A percentile compares a stretch with the other conserved stretches of the same genome.
phyloP scores from a whole-genome alignment of 37 sponge, comb jelly and placozoan species.

The Tethya wilhelma region DNA sequence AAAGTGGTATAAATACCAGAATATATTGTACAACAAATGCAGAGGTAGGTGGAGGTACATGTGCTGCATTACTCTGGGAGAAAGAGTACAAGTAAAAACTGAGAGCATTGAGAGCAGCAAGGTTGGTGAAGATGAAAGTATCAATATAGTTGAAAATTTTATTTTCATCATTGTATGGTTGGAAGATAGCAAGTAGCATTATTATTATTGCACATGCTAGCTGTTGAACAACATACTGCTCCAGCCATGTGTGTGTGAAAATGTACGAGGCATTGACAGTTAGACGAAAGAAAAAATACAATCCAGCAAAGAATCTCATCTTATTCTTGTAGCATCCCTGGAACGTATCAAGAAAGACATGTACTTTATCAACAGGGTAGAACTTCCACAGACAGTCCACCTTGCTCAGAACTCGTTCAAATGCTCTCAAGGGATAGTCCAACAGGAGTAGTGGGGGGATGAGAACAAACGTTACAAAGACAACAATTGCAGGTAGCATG shows the following conservation, averaged over 20 bases:
- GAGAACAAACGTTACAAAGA: slow-evolving; percentile 10
- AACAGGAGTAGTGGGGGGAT: slow-evolving; percentile 50
- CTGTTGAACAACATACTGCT: slow-evolving; percentile 17
- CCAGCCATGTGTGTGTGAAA: not conserved
- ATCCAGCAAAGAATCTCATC: slow-evolving; percentile 49
- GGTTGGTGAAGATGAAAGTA: slow-evolving; percentile 31
- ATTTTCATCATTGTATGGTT: slow-evolving; percentile 39
- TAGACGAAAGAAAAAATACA: slow-evolving; percentile 48
- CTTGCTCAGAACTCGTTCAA: slow-evolving; percentile 10
- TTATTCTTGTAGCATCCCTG: slow-evolving; percentile 61
- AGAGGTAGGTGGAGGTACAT: not conserved
- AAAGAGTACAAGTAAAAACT: slow-evolving; percentile 28
- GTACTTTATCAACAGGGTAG: slow-evolving; percentile 31
- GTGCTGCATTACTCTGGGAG: not conserved
- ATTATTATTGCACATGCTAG: slow-evolving; percentile 5
- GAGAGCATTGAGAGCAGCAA: slow-evolving; percentile 28
- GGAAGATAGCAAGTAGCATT: slow-evolving; percentile 5
- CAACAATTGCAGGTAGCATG: not conserved
- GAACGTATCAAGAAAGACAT: slow-evolving; percentile 47
- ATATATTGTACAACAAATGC: slow-evolving; percentile 25
- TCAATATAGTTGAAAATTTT: slow-evolving; percentile 37
- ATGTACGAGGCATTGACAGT: not conserved
- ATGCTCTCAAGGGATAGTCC: slow-evolving; percentile 33
- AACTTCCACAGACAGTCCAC: not conserved
- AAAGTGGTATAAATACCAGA: slow-evolving; percentile 30